Evolutionary conservation across 2,888 invertebrate genomes (phyloP).

Genomic region (Rotaria magnacalcarata): DNA sequence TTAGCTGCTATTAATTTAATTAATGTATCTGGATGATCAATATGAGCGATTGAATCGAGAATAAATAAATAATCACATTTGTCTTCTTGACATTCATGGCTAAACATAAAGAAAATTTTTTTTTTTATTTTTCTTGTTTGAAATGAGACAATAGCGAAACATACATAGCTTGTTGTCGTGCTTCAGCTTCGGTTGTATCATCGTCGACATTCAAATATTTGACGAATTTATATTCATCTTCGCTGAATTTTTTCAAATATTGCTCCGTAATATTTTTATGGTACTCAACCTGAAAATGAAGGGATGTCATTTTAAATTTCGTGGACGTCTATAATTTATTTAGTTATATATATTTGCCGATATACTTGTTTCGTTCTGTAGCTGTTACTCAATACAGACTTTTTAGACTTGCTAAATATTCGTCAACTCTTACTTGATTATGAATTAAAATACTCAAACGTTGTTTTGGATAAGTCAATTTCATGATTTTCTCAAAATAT

Average conservation of each 20-base stretch:
- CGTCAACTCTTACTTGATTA: conserved; percentile 39
- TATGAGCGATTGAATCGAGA: conserved; percentile 78
- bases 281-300: conserved; percentile 62
- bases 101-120: conserved; percentile 59
- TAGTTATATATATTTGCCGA: no score
- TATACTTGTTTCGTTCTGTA: no score
- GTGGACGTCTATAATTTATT: neutral
- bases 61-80: conserved; percentile 78
- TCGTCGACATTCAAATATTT: conserved; percentile 50
- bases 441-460: conserved; percentile 62
- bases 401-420: no score
- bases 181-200: conserved; percentile 63
- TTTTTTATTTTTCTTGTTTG: no score
- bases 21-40: conserved; percentile 73
- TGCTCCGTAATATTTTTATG: conserved; percentile 66
- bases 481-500: conserved; percentile 70
- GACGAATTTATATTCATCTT: conserved; percentile 58
- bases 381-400: no score
- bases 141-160: conserved; percentile 53
- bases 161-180: conserved; percentile 79
- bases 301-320: neutral
- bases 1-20: conserved; percentile 72
- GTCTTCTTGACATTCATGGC: conserved; percentile 73
- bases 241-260: conserved; percentile 65
- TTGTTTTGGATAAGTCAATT: conserved; percentile 78